phyloP scores from a whole-genome alignment of 2,113 vertebrate genomes.

The Nettapus auritus region DNA sequence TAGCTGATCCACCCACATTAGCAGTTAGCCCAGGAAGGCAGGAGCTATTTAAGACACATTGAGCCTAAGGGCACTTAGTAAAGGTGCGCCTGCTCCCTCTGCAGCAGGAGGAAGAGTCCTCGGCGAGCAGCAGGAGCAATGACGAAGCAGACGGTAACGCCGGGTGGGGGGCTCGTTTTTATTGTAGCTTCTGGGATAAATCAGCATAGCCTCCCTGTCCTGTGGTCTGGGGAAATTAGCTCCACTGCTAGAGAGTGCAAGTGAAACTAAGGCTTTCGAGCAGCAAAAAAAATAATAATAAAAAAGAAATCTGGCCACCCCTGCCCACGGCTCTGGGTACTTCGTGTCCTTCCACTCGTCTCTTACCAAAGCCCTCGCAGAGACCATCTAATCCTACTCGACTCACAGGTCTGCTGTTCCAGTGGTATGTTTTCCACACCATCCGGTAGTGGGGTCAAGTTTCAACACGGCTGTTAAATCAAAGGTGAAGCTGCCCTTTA shows the following conservation, averaged over 20 bases:
- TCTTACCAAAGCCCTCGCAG: neutral
- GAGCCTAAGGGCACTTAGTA: constrained; percentile 60
- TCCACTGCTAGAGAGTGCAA: neutral
- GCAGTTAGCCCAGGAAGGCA: neutral
- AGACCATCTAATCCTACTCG: neutral
- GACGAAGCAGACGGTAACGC: neutral
- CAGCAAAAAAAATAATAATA: neutral
- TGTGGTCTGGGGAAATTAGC: neutral
- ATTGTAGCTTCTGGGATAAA: neutral
- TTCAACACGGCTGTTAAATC: neutral
- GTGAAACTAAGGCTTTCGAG: constrained; percentile 4
- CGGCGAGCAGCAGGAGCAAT: neutral
- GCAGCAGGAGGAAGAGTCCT: neutral
- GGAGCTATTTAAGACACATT: constrained; percentile 54
- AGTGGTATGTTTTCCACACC: neutral
- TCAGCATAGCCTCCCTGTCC: neutral
- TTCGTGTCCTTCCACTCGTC: neutral
- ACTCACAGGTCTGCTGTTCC: neutral
- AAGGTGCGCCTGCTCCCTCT: neutral
- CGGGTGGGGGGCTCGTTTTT: neutral
- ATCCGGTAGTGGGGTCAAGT: neutral
- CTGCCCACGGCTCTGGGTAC: neutral
- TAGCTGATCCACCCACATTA: neutral
- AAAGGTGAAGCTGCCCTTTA: neutral
- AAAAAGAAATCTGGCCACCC: neutral